Conservation (phyloP, 2,797 vertebrate species). For the Falco biarmicus region DNA sequence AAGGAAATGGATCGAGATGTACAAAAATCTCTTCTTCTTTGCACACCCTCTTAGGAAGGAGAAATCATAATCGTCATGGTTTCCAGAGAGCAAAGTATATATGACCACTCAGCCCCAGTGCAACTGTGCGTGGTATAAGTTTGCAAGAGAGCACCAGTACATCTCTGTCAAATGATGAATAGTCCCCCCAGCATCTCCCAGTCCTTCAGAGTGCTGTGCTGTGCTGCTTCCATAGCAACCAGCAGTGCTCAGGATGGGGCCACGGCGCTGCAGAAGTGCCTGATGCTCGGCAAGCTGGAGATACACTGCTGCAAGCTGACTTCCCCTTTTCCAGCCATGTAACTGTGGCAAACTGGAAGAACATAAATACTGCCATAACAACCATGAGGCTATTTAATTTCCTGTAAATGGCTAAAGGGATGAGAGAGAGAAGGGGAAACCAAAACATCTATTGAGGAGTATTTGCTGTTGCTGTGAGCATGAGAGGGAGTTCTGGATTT, state of each 20-base stretch:
- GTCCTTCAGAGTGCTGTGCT: background rate
- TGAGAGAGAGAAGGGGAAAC: background rate
- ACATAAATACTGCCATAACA: background rate
- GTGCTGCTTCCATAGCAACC: slow-evolving; percentile 1
- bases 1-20: background rate
- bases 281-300: background rate
- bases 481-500: background rate
- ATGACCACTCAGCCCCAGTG: background rate
- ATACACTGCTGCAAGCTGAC: background rate
- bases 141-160: background rate
- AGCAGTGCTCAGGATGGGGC: background rate
- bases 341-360: background rate
- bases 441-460: background rate
- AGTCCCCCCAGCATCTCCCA: background rate
- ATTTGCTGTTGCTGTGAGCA: background rate
- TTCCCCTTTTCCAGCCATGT: background rate
- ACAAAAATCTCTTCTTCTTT: background rate
- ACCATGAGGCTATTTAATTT: background rate
- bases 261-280: rapidly evolving
- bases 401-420: background rate
- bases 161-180: background rate
- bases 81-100: background rate
- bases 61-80: rapidly evolving
- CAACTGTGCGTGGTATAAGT: rapidly evolving
- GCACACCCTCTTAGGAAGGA: background rate